A percentile compares a stretch with the other conserved stretches of the same genome.
Conservation (phyloP, 1,140 invertebrate genomes). For the Bemisia tabaci region DNA sequence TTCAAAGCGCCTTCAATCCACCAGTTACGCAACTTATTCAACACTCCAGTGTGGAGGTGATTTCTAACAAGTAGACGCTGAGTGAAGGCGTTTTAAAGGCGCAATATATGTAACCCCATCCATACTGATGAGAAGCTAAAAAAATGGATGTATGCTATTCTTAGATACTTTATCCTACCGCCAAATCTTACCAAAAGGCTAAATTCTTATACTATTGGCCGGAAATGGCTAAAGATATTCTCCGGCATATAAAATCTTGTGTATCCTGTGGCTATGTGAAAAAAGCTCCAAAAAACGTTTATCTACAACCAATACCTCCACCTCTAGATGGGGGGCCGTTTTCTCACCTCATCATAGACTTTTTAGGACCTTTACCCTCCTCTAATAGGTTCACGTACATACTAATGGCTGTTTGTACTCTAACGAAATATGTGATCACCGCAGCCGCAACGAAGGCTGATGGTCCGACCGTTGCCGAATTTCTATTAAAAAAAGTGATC, state of each 20-base stretch:
- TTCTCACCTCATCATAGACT: neutral
- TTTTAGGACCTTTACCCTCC: neutral
- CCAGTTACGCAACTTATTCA: too few species aligned
- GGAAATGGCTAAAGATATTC: neutral
- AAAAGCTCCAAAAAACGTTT: neutral
- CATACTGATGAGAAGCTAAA: too few species aligned
- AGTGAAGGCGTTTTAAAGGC: too few species aligned
- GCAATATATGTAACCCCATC: too few species aligned
- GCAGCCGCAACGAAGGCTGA: neutral
- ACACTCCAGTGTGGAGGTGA: too few species aligned
- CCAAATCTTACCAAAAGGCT: neutral
- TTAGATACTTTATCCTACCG: too few species aligned
- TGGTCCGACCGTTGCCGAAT: neutral
- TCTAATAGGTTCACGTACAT: neutral
- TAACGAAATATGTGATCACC: constrained; percentile 1
- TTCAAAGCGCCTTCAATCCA: too few species aligned
- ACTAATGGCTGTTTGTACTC: neutral
- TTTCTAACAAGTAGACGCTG: too few species aligned
- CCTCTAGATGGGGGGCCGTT: too few species aligned
- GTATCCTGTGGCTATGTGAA: neutral
- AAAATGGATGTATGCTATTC: too few species aligned
- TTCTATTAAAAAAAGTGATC: neutral
- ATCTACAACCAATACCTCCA: too few species aligned
- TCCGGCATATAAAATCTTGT: neutral
- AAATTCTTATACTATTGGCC: neutral